A percentile compares a stretch with the other conserved stretches of the same genome.
These are phyloP conservation scores for Neolamprologus toae DNA, from an alignment of 2,113 vertebrate genomes.

Conservation along the genomic window DNA sequence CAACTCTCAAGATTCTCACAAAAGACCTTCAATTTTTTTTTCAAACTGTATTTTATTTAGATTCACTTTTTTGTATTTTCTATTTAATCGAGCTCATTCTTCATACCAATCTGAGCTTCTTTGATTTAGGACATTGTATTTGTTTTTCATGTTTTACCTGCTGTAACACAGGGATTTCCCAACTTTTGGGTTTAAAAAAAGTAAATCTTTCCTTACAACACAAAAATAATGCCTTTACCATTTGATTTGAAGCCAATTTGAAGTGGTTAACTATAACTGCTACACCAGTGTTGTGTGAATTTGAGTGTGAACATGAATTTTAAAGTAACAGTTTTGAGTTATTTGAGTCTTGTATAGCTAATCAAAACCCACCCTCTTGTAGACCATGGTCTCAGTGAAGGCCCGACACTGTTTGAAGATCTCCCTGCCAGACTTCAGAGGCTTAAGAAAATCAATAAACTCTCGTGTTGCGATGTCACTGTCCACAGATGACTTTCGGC, in stretches of 20 bases:
- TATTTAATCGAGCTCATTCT: not conserved
- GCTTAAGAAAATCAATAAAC: constrained; percentile 92
- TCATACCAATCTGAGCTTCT: not conserved
- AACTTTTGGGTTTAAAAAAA: not conserved
- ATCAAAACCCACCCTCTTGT: constrained; percentile 78
- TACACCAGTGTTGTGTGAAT: not conserved
- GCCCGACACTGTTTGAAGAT: constrained; percentile 89
- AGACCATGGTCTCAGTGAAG: constrained; percentile 83
- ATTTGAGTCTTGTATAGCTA: not conserved
- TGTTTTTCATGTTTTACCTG: not conserved
- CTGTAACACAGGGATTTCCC: not conserved
- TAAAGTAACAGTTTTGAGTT: not conserved
- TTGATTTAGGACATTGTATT: not conserved
- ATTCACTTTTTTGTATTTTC: not conserved
- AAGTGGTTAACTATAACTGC: not conserved
- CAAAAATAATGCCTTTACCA: not conserved
- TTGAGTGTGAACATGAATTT: not conserved
- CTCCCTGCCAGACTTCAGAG: constrained; percentile 84
- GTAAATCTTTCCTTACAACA: not conserved
- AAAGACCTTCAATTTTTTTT: not conserved
- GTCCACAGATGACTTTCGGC: constrained; percentile 77
- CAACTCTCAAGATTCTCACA: not conserved
- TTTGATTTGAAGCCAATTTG: not conserved
- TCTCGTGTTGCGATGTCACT: constrained; percentile 82
- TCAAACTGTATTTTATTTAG: not conserved